Evolutionary conservation across 2,797 vertebrate species (phyloP), one percentile per base, ranked within the genome.

Genomic region (Thripadectes ignobilis): DNA sequence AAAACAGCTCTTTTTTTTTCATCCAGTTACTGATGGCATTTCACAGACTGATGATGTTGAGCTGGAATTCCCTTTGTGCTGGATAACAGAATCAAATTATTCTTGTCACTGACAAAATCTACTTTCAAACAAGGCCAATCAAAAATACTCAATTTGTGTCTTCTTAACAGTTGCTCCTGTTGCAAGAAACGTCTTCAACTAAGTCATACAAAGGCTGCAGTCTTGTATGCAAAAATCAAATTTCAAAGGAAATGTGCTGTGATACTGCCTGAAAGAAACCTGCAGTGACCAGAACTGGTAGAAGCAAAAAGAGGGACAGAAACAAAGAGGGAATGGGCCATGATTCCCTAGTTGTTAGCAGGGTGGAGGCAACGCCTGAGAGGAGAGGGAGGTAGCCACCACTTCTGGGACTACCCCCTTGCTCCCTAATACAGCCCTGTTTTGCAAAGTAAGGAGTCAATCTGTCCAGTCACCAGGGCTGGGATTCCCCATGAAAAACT

Each of bases 401-500:
- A 93, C 46, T 58, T n/a, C 58, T 92, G 59, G 69, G 68, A 76
- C 74, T 75, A 48, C 62, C 43, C 55, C 5, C 7, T 54, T 75
- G 58, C 80, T 75, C 83, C 1, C 41, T 63, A 84, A 83, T 30
- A 69, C 1, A 3, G 39, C 38, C 52, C 52, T 71, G 52, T 87
- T 96, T 91, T 89, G 62, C 54, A 80, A 62, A 94, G 80, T 74
- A 85, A 92, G 82, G 67, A 93, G 54, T 52, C 77, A 49, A 85
- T 36, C 68, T 66, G 51, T 30, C 67, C 83, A 88, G 90, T 92
- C 94, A 95, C 83, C 55, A 55, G 85, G 83, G 83, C 85, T 88
- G 85, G 91, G 93, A 91, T 90, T 96, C 77, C 91, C 93, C 63
- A 15, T 68, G 83, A 65, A 94, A 93, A 95, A 68, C 17, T 2